phyloP scores from a whole-genome alignment of 2,113 vertebrate species.

The Lucifuga dentata region DNA sequence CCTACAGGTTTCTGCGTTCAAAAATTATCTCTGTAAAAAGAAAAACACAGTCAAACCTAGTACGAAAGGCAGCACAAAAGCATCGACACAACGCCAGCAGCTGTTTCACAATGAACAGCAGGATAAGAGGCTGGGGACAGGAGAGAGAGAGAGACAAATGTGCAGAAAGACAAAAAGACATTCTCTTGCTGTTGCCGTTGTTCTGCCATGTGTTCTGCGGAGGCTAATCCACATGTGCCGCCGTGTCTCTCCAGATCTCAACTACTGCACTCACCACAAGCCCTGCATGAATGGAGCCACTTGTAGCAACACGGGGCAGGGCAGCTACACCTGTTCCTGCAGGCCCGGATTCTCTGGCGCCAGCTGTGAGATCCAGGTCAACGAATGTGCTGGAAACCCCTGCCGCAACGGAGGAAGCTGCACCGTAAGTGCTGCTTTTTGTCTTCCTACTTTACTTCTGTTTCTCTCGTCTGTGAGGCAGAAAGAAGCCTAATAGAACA shows the following conservation, averaged over 20 bases:
- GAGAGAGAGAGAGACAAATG: constrained; percentile 26
- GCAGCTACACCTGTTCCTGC: constrained; percentile 98
- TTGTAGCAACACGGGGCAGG: constrained; percentile 97
- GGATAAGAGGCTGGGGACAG: constrained; percentile 6
- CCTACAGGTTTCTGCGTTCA: no score
- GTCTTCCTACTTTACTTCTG: background rate
- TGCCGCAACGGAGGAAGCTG: constrained; percentile 97
- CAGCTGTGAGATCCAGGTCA: constrained; percentile 92
- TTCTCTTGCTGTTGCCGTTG: constrained; percentile 54
- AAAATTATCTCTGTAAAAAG: no score
- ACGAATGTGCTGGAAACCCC: constrained; percentile 89
- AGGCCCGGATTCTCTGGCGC: constrained; percentile 91
- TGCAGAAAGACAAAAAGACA: constrained; percentile 39
- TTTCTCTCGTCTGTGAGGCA: no score
- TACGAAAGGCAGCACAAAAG: background rate
- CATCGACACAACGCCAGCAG: background rate
- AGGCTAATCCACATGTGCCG: constrained; percentile 78
- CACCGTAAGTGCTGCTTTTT: constrained; percentile 84
- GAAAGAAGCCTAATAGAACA: no score
- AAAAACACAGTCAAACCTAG: no score
- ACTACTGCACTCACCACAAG: constrained; percentile 98
- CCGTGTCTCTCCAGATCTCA: constrained; percentile 88
- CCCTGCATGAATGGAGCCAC: constrained; percentile 97
- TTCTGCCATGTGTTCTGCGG: constrained; percentile 62
- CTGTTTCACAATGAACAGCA: constrained; percentile 20